These are phyloP conservation scores for Oreochromis grahami DNA, from an alignment of 2,797 vertebrate genomes.

Conservation along the genomic window DNA sequence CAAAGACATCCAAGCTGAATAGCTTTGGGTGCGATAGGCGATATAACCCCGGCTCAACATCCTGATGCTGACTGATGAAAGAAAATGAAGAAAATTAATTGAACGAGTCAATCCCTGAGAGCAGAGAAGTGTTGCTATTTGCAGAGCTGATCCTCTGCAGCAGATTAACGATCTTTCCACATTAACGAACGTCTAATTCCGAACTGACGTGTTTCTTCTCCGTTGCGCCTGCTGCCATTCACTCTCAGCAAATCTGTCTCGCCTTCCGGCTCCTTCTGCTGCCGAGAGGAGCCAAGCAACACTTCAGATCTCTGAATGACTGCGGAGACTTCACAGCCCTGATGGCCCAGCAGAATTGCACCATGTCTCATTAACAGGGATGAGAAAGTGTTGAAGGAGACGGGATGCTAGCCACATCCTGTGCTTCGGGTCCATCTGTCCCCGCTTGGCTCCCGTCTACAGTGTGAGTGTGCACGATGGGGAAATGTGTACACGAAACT, in stretches of 20 bases:
- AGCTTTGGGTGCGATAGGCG: accelerated
- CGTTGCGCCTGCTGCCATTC: neutral
- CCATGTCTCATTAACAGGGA: constrained; percentile 47
- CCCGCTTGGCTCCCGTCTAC: neutral
- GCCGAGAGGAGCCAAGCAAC: constrained; percentile 12
- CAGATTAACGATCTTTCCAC: neutral
- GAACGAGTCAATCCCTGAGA: neutral
- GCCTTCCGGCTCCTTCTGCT: neutral
- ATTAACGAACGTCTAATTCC: constrained; percentile 1
- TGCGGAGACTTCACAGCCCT: constrained; percentile 44
- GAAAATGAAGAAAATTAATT: neutral
- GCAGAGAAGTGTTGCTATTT: neutral
- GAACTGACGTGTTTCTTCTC: neutral
- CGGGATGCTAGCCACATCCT: constrained; percentile 53
- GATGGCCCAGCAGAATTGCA: constrained; percentile 42
- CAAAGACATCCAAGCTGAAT: neutral
- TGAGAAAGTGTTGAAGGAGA: constrained; percentile 52
- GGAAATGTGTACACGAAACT: neutral
- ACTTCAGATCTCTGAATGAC: constrained; percentile 35
- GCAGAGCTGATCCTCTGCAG: neutral
- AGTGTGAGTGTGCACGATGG: neutral
- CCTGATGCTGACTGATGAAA: neutral
- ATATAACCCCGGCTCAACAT: neutral
- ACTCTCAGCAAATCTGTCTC: constrained; percentile 22
- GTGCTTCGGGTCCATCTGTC: constrained; percentile 39